Percentiles rank a stretch among this genome's conserved stretches.
phyloP scores from a whole-genome alignment of 2,113 vertebrate species.

The Mungos mungo region DNA sequence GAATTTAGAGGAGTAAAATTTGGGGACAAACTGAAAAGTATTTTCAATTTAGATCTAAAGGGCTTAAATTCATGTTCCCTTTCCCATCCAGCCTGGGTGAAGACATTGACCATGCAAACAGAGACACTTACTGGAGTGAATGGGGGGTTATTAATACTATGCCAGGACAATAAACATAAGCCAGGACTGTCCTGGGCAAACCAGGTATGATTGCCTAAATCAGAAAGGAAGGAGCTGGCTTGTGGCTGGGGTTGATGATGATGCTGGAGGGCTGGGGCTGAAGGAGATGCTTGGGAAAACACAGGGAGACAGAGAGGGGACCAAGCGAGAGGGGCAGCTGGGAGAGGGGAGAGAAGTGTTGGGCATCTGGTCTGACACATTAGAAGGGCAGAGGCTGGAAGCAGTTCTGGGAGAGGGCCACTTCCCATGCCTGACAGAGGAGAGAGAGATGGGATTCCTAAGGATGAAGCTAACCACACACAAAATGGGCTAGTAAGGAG shows the following conservation, averaged over 20 bases:
- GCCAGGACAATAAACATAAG: neutral
- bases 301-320: neutral
- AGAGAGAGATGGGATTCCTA: neutral
- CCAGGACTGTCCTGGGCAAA: neutral
- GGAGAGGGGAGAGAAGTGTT: neutral
- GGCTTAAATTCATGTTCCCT: neutral
- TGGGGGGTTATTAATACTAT: neutral
- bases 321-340: neutral
- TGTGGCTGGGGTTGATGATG: neutral
- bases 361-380: neutral
- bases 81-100: neutral
- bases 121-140: neutral
- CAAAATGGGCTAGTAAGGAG: neutral
- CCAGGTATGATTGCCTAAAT: neutral
- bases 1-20: neutral
- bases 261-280: neutral
- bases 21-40: neutral
- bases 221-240: neutral
- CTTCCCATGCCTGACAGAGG: neutral
- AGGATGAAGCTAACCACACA: neutral
- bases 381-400: neutral
- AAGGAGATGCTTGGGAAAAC: neutral
- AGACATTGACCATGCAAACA: neutral
- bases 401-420: neutral
- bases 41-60: neutral